Percentiles rank a stretch among this genome's conserved stretches.
Conservation (phyloP, 2,888 invertebrate species). For the Nineta flava region DNA sequence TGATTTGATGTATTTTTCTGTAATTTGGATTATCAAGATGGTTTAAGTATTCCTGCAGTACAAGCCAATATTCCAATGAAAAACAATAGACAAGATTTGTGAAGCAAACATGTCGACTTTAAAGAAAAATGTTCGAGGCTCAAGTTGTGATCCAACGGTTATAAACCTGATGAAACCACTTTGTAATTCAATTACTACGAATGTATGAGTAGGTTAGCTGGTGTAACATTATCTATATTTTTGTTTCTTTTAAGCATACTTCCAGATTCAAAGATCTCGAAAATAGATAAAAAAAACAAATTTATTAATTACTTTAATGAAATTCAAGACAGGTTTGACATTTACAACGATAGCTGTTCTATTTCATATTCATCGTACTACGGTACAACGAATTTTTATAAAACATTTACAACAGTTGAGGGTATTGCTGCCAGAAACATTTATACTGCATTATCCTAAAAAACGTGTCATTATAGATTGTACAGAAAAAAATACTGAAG, state of each 20-base stretch:
- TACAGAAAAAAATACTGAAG: constrained; percentile 13
- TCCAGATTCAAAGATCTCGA: constrained; percentile 6
- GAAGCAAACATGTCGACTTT: not conserved
- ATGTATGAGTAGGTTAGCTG: constrained; percentile 10
- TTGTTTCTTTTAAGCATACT: constrained; percentile 9
- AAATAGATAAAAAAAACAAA: constrained; percentile 10
- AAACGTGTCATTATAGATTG: constrained; percentile 15
- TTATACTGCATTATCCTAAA: constrained; percentile 11
- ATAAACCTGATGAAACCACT: not conserved
- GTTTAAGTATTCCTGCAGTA: too few species aligned
- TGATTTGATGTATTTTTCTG: too few species aligned
- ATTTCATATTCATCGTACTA: constrained; percentile 10
- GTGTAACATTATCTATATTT: constrained; percentile 10
- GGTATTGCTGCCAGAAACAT: constrained; percentile 10
- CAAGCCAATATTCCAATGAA: not conserved
- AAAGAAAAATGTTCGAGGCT: constrained; percentile 3
- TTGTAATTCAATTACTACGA: constrained; percentile 6
- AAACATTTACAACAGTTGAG: constrained; percentile 4
- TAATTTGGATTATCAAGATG: too few species aligned
- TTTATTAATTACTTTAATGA: constrained; percentile 12
- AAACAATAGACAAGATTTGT: not conserved
- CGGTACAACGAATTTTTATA: constrained; percentile 8
- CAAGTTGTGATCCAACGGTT: constrained; percentile 9
- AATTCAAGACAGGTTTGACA: constrained; percentile 12
- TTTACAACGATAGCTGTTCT: constrained; percentile 7